Conservation (phyloP, 2,888 invertebrate genomes). For the Oligia strigilis region DNA sequence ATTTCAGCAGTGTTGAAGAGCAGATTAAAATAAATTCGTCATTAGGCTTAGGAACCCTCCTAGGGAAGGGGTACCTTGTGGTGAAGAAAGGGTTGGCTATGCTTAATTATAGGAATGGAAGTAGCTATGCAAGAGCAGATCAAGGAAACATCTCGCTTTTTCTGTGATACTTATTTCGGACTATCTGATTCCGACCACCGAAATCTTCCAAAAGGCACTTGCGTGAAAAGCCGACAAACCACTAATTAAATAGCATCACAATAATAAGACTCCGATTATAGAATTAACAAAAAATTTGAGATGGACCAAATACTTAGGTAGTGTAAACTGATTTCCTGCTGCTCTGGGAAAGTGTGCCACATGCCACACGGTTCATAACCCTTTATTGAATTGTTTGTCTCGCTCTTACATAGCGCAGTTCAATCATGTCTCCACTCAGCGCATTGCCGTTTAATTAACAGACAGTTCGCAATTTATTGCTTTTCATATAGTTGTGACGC, state of each 20-base stretch:
- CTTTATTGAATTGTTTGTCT: background rate
- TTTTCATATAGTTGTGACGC: slow-evolving; percentile 45
- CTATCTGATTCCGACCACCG: background rate
- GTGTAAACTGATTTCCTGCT: background rate
- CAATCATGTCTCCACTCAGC: slow-evolving; percentile 65
- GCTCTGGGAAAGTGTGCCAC: background rate
- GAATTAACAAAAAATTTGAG: background rate
- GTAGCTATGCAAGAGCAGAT: slow-evolving; percentile 19
- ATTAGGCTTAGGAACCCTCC: slow-evolving; percentile 36
- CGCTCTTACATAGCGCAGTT: slow-evolving; percentile 56
- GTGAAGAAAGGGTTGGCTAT: slow-evolving; percentile 63
- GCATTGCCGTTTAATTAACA: slow-evolving; percentile 47
- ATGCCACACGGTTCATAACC: background rate
- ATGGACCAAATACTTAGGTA: background rate
- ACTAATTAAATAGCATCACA: background rate
- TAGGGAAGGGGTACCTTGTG: slow-evolving; percentile 2
- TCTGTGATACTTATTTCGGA: background rate
- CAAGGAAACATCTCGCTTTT: background rate
- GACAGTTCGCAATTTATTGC: slow-evolving; percentile 50
- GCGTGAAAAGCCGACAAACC: background rate
- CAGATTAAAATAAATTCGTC: slow-evolving; percentile 64
- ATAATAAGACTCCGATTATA: background rate
- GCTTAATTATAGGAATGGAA: slow-evolving; percentile 24
- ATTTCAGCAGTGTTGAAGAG: slow-evolving; percentile 38
- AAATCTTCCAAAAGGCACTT: background rate